Percentiles rank a stretch among this genome's conserved stretches.
phyloP scores from a whole-genome alignment of 92 coral and sea anemone genomes.

The Porites divaricata region DNA sequence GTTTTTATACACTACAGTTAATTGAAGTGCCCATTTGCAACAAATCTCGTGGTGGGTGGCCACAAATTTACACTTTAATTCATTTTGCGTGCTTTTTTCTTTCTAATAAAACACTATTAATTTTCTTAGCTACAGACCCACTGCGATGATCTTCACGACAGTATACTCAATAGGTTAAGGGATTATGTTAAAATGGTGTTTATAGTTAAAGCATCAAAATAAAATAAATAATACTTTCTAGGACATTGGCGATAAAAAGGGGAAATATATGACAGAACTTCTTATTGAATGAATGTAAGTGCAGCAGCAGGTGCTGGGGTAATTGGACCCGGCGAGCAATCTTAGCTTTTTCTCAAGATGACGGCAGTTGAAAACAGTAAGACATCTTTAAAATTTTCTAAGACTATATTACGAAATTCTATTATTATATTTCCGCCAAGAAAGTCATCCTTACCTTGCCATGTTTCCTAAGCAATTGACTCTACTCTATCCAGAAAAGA shows the following conservation, averaged over 20 bases:
- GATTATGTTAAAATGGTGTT: neutral
- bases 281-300: neutral
- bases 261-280: neutral
- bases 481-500: no score
- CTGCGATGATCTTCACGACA: neutral
- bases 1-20: neutral
- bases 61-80: conserved; percentile 13
- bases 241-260: neutral
- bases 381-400: no score
- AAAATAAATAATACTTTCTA: neutral
- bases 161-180: neutral
- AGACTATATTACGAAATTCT: no score
- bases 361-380: no score
- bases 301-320: no score
- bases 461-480: no score
- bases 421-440: no score
- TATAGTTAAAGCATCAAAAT: neutral
- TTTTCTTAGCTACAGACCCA: neutral
- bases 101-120: no score
- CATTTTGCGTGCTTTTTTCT: neutral
- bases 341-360: no score
- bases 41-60: conserved; percentile 7
- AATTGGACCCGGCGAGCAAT: no score
- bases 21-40: neutral
- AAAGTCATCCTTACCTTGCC: no score